Conservation (phyloP, 2,797 vertebrate genomes). For the Poeciliopsis infans region DNA sequence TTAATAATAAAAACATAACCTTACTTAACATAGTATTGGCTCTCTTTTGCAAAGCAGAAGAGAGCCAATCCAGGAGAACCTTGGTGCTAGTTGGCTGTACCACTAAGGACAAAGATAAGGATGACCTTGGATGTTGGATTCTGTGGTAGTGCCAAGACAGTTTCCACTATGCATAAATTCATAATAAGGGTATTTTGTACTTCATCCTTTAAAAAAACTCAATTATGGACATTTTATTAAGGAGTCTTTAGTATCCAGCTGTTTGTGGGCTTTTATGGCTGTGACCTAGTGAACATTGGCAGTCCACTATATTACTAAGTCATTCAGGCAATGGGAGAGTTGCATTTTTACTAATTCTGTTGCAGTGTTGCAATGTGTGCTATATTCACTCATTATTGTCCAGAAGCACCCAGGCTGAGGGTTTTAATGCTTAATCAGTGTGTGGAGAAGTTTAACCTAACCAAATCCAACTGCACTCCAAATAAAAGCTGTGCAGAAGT, state of each 20-base stretch:
- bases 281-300: background rate
- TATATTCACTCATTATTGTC: slow-evolving; percentile 40
- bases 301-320: background rate
- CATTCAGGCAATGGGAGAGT: background rate
- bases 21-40: no score
- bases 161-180: no score
- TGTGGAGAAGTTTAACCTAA: slow-evolving; percentile 22
- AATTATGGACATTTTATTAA: no score
- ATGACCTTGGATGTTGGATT: background rate
- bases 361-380: background rate
- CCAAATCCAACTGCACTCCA: background rate
- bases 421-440: slow-evolving; percentile 27
- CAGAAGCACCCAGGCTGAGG: slow-evolving; percentile 50
- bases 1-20: background rate
- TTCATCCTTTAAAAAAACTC: no score
- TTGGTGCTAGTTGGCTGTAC: no score
- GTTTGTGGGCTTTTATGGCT: background rate
- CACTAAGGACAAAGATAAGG: background rate
- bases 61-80: no score
- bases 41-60: background rate
- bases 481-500: background rate
- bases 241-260: no score
- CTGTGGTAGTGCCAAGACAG: no score
- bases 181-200: no score
- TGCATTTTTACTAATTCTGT: background rate